A percentile compares a stretch with the other conserved stretches of the same genome.
phyloP scores from a whole-genome alignment of 2,888 invertebrate genomes.

The Orchestes rusci region DNA sequence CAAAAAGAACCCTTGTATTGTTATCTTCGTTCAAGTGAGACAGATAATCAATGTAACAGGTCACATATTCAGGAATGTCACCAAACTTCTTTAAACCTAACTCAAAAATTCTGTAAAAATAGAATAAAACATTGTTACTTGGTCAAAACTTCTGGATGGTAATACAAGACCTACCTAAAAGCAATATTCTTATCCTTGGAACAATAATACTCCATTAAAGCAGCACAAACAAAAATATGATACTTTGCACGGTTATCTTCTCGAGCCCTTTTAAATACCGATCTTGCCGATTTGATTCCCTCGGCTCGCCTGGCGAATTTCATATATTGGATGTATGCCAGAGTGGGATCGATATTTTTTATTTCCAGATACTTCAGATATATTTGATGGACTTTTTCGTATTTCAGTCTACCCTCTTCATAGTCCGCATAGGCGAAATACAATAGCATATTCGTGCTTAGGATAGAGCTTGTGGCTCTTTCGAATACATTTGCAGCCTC shows the following conservation, averaged over 20 bases:
- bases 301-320: conserved; percentile 96
- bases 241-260: conserved; percentile 81
- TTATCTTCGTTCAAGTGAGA: conserved; percentile 99
- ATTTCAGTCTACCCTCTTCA: conserved; percentile 93
- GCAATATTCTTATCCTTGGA: conserved; percentile 97
- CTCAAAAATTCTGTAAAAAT: conserved; percentile 76
- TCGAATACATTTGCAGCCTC: conserved; percentile 95
- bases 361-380: conserved; percentile 88
- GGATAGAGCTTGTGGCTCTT: conserved; percentile 79
- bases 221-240: conserved; percentile 95
- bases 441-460: conserved; percentile 85
- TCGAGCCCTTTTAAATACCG: conserved; percentile 90
- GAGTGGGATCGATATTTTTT: conserved; percentile 87
- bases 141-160: too few species aligned
- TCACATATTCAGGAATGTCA: conserved; percentile 89
- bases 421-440: conserved; percentile 99
- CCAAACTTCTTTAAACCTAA: conserved; percentile 95
- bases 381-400: conserved; percentile 93
- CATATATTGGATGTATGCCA: conserved; percentile 99
- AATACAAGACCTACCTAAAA: conserved; percentile 54
- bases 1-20: conserved; percentile 98
- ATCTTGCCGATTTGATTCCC: conserved; percentile 93
- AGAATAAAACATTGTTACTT: too few species aligned
- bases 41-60: conserved; percentile 93
- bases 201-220: conserved; percentile 98